phyloP scores from a whole-genome alignment of 2,797 vertebrate genomes.

The Corythornis leucogaster region DNA sequence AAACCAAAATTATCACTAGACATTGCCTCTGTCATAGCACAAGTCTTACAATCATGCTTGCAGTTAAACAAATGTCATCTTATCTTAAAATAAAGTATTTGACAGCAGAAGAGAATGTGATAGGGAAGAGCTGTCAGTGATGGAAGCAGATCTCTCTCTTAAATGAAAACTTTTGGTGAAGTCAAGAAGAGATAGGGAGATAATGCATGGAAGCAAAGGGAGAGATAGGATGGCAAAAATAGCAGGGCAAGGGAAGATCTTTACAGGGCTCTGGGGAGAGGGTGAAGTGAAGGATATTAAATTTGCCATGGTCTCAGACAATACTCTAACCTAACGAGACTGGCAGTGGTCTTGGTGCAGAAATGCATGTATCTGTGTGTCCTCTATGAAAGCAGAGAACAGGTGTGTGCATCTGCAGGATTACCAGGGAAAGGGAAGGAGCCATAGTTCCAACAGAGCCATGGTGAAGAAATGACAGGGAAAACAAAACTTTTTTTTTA shows the following conservation, averaged over 20 bases:
- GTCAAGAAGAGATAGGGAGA: background rate
- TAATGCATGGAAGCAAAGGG: background rate
- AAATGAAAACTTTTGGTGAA: background rate
- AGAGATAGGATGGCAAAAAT: background rate
- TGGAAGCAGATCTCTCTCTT: background rate
- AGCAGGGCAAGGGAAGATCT: background rate
- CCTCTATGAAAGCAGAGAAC: background rate
- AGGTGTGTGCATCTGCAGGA: background rate
- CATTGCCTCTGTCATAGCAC: background rate
- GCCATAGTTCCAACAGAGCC: rapidly evolving
- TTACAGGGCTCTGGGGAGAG: background rate
- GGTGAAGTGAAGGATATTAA: background rate
- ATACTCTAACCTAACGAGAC: background rate
- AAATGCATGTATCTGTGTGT: background rate
- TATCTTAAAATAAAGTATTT: constrained; percentile 7
- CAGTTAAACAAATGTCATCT: background rate
- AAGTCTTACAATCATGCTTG: background rate
- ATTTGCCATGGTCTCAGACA: background rate
- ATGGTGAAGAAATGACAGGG: background rate
- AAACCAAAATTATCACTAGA: constrained; percentile 13
- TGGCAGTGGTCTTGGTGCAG: background rate
- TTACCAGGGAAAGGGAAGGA: background rate
- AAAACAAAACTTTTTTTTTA: background rate
- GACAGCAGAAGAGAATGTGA: background rate
- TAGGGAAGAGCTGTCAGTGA: background rate